Evolutionary conservation across 2,888 invertebrate genomes (phyloP).

Genomic region (Dichetophora obliterata): DNA sequence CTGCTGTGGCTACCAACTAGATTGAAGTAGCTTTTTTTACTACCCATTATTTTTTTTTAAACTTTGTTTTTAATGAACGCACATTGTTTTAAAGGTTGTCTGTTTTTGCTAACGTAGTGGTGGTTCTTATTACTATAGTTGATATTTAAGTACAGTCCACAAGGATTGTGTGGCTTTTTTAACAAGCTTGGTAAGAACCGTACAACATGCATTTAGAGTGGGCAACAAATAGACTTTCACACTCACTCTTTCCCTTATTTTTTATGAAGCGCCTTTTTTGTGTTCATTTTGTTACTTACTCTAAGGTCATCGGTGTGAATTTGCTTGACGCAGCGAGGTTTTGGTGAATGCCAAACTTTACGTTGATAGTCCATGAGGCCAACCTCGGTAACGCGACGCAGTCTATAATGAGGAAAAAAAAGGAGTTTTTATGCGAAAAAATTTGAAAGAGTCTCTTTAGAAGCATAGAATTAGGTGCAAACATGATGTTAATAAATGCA

Average conservation of each 20-base stretch:
- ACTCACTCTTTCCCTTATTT: neutral
- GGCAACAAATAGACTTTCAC: neutral
- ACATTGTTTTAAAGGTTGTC: neutral
- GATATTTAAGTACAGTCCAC: neutral
- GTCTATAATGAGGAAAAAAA: slow-evolving; percentile 64
- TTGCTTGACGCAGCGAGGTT: slow-evolving; percentile 73
- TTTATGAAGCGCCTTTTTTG: neutral
- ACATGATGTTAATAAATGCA: too few species aligned
- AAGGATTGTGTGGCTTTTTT: neutral
- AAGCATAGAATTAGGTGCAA: too few species aligned
- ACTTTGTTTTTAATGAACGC: neutral
- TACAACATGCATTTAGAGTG: neutral
- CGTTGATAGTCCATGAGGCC: slow-evolving; percentile 75
- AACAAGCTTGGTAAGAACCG: too few species aligned
- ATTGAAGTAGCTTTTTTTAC: neutral
- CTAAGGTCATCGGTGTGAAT: slow-evolving; percentile 65
- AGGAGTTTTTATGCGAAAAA: neutral
- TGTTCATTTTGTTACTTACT: slow-evolving; percentile 54
- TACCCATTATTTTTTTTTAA: neutral
- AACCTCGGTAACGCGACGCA: slow-evolving; percentile 73
- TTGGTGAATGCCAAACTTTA: slow-evolving; percentile 74
- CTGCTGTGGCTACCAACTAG: neutral
- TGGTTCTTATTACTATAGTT: neutral
- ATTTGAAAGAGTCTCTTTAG: neutral
- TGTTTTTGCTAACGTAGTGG: neutral